Percentiles rank a stretch among this genome's conserved stretches.
These are phyloP conservation scores for Anorthoa munda DNA, from an alignment of 2,888 invertebrate species.

Conservation along the genomic window DNA sequence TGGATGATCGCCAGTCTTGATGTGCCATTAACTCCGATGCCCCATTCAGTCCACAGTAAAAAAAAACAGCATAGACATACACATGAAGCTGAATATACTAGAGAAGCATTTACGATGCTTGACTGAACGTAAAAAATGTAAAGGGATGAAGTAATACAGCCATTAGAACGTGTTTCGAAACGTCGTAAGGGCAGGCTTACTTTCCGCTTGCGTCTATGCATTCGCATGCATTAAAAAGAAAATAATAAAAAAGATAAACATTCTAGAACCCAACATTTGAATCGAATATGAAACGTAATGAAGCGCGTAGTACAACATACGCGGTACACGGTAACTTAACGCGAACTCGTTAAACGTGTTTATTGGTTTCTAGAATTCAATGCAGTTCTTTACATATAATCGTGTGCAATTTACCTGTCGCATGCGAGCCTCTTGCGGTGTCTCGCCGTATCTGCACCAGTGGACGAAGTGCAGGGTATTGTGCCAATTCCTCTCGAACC, in stretches of 20 bases:
- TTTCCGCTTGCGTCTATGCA: constrained; percentile 72
- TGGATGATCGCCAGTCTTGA: constrained; percentile 78
- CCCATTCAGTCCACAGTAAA: constrained; percentile 72
- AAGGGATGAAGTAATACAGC: constrained; percentile 72
- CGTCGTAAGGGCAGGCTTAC: constrained; percentile 78
- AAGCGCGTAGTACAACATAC: constrained; percentile 53
- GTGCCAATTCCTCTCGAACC: constrained; percentile 92
- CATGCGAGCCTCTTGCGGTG: constrained; percentile 92
- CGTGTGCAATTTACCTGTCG: constrained; percentile 91
- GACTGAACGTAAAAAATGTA: constrained; percentile 65
- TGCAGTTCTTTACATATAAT: constrained; percentile 35
- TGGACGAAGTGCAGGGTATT: constrained; percentile 93
- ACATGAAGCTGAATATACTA: constrained; percentile 81
- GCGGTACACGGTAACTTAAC: constrained; percentile 57
- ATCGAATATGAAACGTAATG: constrained; percentile 49
- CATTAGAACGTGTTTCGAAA: constrained; percentile 69
- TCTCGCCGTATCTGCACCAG: constrained; percentile 94
- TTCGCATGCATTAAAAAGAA: constrained; percentile 73
- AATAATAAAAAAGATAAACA: constrained; percentile 40
- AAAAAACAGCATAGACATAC: constrained; percentile 76
- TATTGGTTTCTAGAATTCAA: constrained; percentile 64
- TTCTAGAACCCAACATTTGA: constrained; percentile 77
- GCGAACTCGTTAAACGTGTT: constrained; percentile 52
- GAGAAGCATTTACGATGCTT: constrained; percentile 66
- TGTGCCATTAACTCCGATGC: constrained; percentile 72